phyloP scores from a whole-genome alignment of 2,888 invertebrate genomes.

The Ormyrus labotus region DNA sequence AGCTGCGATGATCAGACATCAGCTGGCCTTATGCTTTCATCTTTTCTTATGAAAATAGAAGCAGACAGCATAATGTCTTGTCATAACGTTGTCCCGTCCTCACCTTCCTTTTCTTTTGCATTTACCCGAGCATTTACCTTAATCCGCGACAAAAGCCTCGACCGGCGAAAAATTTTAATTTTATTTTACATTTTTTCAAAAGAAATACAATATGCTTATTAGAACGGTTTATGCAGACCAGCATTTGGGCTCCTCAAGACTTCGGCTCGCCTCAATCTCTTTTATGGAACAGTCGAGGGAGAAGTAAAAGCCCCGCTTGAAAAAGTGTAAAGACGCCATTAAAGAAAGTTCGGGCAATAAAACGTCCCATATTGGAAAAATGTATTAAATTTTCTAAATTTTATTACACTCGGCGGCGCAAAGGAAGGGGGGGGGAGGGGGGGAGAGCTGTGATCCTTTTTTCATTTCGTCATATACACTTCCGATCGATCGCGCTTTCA shows the following conservation, averaged over 20 bases:
- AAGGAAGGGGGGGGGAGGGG: background rate
- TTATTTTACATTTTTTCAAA: conserved; percentile 12
- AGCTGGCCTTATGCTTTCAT: conserved; percentile 35
- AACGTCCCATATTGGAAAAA: conserved; percentile 1
- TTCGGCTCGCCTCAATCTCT: too few relatives aligned
- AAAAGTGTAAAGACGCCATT: background rate
- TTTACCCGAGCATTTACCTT: background rate
- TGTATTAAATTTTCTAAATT: conserved; percentile 25
- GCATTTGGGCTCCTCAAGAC: too few relatives aligned
- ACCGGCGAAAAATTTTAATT: background rate
- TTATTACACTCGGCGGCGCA: background rate
- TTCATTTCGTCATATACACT: conserved; percentile 28
- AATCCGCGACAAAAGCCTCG: too few relatives aligned
- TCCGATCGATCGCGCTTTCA: conserved; percentile 40
- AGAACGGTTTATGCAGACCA: too few relatives aligned
- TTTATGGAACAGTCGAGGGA: too few relatives aligned
- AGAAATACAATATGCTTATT: too few relatives aligned
- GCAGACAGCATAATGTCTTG: conserved; percentile 34
- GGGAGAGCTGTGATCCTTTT: conserved; percentile 27
- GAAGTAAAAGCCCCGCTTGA: too few relatives aligned
- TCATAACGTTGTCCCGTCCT: conserved; percentile 9
- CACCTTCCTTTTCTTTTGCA: background rate
- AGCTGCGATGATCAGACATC: conserved; percentile 37
- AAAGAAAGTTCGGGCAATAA: conserved; percentile 26
- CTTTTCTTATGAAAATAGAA: conserved; percentile 25